Evolutionary conservation across 2,113 vertebrate species (phyloP), one percentile per base, ranked within the genome.

Genomic region (Poecile atricapillus): DNA sequence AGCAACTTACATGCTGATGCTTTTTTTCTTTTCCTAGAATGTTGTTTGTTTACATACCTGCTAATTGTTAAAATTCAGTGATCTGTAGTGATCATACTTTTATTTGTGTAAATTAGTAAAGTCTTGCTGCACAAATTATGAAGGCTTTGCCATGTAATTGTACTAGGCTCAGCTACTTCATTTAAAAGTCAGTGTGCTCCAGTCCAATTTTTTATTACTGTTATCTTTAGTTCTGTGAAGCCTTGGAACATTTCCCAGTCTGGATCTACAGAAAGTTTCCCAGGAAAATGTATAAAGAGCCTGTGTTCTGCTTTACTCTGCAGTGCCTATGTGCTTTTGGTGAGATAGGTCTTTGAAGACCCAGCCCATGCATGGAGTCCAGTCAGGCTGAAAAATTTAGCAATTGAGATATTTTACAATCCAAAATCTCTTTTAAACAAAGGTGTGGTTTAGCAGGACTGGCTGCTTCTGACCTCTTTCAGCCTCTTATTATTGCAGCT

Each of bases 181-280:
- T 96, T 92, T 91, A 92, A 62, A 96, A 94, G 92, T 92, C 94
- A 94, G 62, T 92, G 70, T 89, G 76, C 82, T 33, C 91, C 95
- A 92, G 91, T 90, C 93, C 75, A 59, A 74, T 85, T 96, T 93
- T 70, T 95, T 94, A 93, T 96, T 95, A 89, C 96, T 93, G 93
- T 97, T 96, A 97, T 96, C 97, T 96, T 97, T 97, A 95, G 96
- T 96, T 97, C 64, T 83, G 81, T 93, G 96, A 97, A 96, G 84
- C 94, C 93, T 93, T 97, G 97, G 97, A 98, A 92, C 85, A 70
- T 92, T 97, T 98, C 97, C 98, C 97, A 97, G 97, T 64, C 94
- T 97, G 87, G 83, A 92, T 96, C 96, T 96, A 98, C 95, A 97
- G 96, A 96, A 97, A 93, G 89, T 97, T 98, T 98, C 96, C 96